Conservation (phyloP, 2,888 invertebrate species). For the Tetheella fluctuosa region DNA sequence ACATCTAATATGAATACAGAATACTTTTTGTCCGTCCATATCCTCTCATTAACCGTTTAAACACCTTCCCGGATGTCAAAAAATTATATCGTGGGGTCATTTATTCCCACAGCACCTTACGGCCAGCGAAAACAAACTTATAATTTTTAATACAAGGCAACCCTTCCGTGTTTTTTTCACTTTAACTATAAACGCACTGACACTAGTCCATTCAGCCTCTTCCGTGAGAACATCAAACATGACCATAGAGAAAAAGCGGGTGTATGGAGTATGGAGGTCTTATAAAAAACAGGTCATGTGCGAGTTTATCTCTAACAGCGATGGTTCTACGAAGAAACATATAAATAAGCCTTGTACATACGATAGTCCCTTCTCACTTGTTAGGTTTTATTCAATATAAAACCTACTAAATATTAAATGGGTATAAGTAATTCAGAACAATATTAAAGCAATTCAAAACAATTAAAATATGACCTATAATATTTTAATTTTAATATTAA, state of each 20-base stretch:
- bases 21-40: conserved; percentile 64
- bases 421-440: too few relatives aligned
- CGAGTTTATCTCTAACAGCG: background rate
- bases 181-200: conserved; percentile 44
- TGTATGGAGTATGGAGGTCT: conserved; percentile 43
- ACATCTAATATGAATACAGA: conserved; percentile 38
- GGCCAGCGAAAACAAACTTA: conserved; percentile 72
- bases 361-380: too few relatives aligned
- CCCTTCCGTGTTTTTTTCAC: conserved; percentile 78
- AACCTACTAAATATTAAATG: too few relatives aligned
- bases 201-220: conserved; percentile 73
- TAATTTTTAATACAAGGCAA: conserved; percentile 75
- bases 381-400: too few relatives aligned
- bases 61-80: conserved; percentile 81
- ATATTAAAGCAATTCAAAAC: too few relatives aligned
- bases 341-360: background rate
- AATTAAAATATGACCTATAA: too few relatives aligned
- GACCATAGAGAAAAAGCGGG: conserved; percentile 69
- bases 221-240: conserved; percentile 81
- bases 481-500: too few relatives aligned
- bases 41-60: conserved; percentile 67
- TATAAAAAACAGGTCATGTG: conserved; percentile 56
- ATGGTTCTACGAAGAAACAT: background rate
- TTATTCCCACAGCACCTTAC: conserved; percentile 81
- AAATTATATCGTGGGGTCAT: conserved; percentile 70